Evolutionary conservation across 1,140 invertebrate genomes (phyloP), one percentile per base, ranked within the genome.

Genomic region (Geopemphigus sp.): DNA sequence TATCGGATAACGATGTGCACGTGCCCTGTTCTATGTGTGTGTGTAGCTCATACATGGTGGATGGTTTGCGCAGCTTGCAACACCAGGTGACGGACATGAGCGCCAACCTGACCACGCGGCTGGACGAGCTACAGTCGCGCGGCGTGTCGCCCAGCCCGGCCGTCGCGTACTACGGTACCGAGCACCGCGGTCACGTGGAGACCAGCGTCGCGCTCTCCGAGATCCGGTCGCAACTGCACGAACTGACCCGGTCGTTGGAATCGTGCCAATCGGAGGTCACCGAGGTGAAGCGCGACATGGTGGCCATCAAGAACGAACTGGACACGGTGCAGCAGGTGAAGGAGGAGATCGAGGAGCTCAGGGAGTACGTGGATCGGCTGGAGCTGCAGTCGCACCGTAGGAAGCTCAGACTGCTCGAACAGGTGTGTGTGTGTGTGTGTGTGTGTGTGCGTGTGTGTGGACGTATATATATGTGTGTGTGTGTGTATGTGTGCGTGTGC

Each of bases 1-100:
- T 78, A 63, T 78, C 61, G 68, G 50, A 72, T 70, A 68, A 68
- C 68, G 80, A 63, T 45, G 29, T 68, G 80, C 64, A 47, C 63
- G 63, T 66, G 80, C 63, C 80, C 63, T 80, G 15, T 80, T n/a
- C n/a, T n/a, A n/a, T 80, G 66, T 81, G 68, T 81, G 50, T 53
- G 39, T 76, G 80, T 72, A 80, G 76, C 74, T 64, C 68, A 80
- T 80, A 80, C 80, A 80, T 82, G 72, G 72, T 80, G 66, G 68
- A 80, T 74, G 66, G 81, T 74, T 59, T 81, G 73, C 83, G 81
- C 88, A 95, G 93, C 92, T 92, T 95, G 89, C 94, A 95, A 90
- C 94, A 94, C 90, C 94, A 95, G 92, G 93, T 95, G 90, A 94
- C 92, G 90, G 92, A 95, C 88, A 95, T 96, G 94, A 95, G 93